Evolutionary conservation across 2,113 vertebrate species (phyloP), one percentile per base, ranked within the genome.

Genomic region (Nothobranchius furzeri): DNA sequence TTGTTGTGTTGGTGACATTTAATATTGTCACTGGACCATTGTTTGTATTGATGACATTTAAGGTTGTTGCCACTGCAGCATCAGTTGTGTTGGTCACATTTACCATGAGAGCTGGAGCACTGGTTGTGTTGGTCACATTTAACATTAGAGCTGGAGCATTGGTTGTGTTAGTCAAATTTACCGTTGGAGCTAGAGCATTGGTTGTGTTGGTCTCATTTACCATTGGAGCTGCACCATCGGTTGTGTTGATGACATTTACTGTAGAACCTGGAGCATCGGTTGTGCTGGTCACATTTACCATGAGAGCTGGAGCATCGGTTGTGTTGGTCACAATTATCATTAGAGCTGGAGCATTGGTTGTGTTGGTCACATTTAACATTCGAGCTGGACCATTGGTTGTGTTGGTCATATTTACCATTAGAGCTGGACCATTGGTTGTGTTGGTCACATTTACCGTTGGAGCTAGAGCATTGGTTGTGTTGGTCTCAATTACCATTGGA

Each of bases 401-500:
- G 14, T 15, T 49, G 47, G 14, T 49, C 15, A 8, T 7, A 49
- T 17, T n/a, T 49, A 49, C 6, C n/a, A 7, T n/a, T n/a, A 6
- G 13, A 12, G 10, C 10, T 50, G 48, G 8, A 9, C 13, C 12
- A 4, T 4, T 42, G 2, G 14, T 10, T 12, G 35, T 49, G 0
- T 2, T 50, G 35, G 64, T 17, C 0, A 1, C 25, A 35, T 30
- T 30, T 54, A 20, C 10, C 1, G 2, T 25, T 12, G 24, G 12
- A 4, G 14, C 14, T 49, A 15, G 14, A 13, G 12, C 9, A 53
- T 53, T 12, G 5, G 53, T 55, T 55, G 53, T 49, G 3, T 3
- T 66, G 13, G 12, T 53, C 1, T 2, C 13, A 14, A 7, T 37
- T 14, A 6, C 1, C 0, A 3, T 9, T 55, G 30, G 6, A 15